These are phyloP conservation scores for Platysternon megacephalum DNA, from an alignment of 2,113 vertebrate genomes.

Conservation along the genomic window DNA sequence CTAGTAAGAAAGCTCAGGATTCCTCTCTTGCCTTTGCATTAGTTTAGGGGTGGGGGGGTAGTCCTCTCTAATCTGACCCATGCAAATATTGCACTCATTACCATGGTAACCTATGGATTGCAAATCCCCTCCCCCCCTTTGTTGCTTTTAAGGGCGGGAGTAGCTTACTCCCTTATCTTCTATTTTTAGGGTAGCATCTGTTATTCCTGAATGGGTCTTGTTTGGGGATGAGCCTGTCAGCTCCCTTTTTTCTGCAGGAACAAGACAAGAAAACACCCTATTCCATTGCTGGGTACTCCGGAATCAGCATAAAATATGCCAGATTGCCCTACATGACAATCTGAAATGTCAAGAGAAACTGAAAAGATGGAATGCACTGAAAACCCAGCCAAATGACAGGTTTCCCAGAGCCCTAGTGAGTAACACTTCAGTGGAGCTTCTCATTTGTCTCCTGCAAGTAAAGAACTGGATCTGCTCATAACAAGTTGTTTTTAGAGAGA, in stretches of 20 bases:
- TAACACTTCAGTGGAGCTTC: not conserved
- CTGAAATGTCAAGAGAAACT: not conserved
- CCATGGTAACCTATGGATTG: slow-evolving; percentile 10
- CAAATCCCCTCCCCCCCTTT: not conserved
- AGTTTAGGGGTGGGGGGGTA: slow-evolving; percentile 3
- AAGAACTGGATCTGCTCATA: not conserved
- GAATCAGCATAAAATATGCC: not conserved
- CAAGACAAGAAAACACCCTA: not conserved
- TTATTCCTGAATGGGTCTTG: not conserved
- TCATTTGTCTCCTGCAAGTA: not conserved
- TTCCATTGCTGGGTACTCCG: not conserved
- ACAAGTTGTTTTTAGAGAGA: not conserved
- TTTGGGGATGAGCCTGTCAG: not conserved
- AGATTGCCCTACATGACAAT: not conserved
- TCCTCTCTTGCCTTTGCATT: slow-evolving; percentile 30
- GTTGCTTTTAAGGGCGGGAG: not conserved
- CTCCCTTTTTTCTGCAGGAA: not conserved
- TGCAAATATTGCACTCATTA: slow-evolving; percentile 56
- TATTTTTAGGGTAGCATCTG: not conserved
- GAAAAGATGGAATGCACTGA: not conserved
- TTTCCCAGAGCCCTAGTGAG: not conserved
- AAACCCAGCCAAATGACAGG: not conserved
- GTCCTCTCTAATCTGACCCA: slow-evolving; percentile 39
- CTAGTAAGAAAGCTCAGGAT: slow-evolving; percentile 38
- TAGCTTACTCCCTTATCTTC: not conserved